These are phyloP conservation scores for Martes flavigula DNA, from an alignment of 2,797 vertebrate genomes.

Conservation along the genomic window DNA sequence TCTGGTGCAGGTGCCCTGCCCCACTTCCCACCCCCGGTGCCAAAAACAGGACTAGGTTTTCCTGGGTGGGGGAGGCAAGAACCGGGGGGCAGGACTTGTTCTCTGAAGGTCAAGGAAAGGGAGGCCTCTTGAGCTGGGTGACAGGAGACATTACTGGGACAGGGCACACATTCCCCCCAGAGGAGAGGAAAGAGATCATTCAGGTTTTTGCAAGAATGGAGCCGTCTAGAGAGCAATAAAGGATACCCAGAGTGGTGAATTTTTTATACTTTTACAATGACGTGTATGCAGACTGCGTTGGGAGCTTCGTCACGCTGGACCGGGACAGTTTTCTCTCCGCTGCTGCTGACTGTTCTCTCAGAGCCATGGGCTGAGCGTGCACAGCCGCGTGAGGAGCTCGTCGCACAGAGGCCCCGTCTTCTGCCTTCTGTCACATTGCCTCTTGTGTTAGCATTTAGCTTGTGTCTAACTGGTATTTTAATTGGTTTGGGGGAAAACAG, in stretches of 20 bases:
- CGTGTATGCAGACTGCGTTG: neutral
- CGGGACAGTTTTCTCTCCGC: rapidly evolving
- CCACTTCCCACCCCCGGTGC: neutral
- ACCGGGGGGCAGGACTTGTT: neutral
- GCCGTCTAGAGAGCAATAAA: neutral
- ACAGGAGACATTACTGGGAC: neutral
- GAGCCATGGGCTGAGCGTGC: neutral
- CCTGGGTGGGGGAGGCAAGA: neutral
- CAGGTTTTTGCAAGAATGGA: conserved; percentile 3
- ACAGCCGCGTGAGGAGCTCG: neutral
- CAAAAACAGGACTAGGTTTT: neutral
- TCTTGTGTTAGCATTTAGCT: neutral
- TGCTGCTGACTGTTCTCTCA: rapidly evolving
- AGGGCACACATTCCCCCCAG: neutral
- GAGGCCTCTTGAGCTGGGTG: neutral
- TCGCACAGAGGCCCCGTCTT: neutral
- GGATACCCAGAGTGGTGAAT: neutral
- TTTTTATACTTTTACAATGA: neutral
- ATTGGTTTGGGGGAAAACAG: neutral
- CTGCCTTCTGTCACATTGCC: neutral
- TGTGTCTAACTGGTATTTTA: conserved; percentile 12
- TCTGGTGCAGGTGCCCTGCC: rapidly evolving
- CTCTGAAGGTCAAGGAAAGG: conserved; percentile 22
- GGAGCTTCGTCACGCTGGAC: neutral
- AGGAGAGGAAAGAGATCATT: neutral